Percentiles rank a stretch among this genome's conserved stretches.
phyloP scores from a whole-genome alignment of 2,888 invertebrate species.

The Drosophila monieri region DNA sequence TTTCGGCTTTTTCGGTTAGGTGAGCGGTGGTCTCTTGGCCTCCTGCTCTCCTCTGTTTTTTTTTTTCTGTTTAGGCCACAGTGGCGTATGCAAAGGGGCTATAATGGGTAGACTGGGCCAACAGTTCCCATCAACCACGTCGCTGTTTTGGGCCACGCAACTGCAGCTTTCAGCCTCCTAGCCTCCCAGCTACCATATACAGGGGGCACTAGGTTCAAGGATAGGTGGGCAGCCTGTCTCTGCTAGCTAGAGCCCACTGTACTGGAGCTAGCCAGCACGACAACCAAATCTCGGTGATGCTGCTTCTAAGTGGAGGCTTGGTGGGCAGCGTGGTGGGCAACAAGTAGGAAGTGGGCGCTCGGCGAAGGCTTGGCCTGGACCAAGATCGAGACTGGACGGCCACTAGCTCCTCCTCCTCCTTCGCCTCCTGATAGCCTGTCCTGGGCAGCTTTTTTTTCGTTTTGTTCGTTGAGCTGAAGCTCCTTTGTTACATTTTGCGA shows the following conservation, averaged over 20 bases:
- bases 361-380: conserved; percentile 65
- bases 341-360: conserved; percentile 79
- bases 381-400: conserved; percentile 28
- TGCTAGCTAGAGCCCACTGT: conserved; percentile 7
- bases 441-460: conserved; percentile 55
- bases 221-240: neutral
- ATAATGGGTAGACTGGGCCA: conserved; percentile 41
- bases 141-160: conserved; percentile 32
- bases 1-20: conserved; percentile 57
- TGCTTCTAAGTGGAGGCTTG: conserved; percentile 65
- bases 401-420: conserved; percentile 32
- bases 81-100: conserved; percentile 77
- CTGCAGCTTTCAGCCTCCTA: conserved; percentile 31
- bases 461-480: conserved; percentile 29
- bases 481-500: conserved; percentile 79
- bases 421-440: conserved; percentile 12
- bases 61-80: conserved; percentile 48
- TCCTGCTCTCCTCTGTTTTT: conserved; percentile 41
- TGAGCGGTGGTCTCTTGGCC: conserved; percentile 54
- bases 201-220: neutral
- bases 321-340: conserved; percentile 51
- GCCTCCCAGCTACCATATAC: conserved; percentile 37
- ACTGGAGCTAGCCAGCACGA: conserved; percentile 5
- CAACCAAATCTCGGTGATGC: conserved; percentile 61
- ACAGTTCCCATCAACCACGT: conserved; percentile 53